Evolutionary conservation across 2,888 invertebrate genomes (phyloP).

Genomic region (Lithophane socia): DNA sequence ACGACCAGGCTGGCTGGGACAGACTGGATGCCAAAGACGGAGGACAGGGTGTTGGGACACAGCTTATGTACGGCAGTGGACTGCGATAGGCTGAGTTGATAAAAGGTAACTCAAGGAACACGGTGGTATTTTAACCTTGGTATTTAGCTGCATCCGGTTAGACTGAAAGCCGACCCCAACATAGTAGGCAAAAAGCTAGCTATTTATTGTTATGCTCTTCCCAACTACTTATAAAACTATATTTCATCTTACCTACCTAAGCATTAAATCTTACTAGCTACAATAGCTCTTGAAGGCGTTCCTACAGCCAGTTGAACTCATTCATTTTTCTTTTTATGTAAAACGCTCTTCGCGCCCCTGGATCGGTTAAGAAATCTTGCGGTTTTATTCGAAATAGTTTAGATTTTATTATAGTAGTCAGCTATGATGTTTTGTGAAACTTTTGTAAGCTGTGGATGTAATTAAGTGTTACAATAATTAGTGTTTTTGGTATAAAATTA

Average conservation of each 20-base stretch:
- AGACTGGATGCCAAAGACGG: too few species aligned
- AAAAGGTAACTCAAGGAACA: too few species aligned
- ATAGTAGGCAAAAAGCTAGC: too few species aligned
- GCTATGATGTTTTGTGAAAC: background rate
- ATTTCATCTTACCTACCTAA: slow-evolving; percentile 4
- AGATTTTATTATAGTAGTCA: slow-evolving; percentile 14
- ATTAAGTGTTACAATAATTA: background rate
- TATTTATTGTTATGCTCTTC: background rate
- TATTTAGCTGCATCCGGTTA: too few species aligned
- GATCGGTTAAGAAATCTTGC: slow-evolving; percentile 20
- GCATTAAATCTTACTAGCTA: slow-evolving; percentile 30
- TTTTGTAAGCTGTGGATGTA: background rate
- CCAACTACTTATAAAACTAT: slow-evolving; percentile 10
- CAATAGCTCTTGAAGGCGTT: slow-evolving; percentile 20
- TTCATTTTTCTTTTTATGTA: slow-evolving; percentile 42
- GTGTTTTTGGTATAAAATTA: background rate
- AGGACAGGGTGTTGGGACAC: too few species aligned
- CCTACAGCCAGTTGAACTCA: slow-evolving; percentile 27
- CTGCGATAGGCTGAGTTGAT: too few species aligned
- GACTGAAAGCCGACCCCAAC: too few species aligned
- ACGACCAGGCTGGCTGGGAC: too few species aligned
- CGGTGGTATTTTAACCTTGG: too few species aligned
- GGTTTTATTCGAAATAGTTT: slow-evolving; percentile 14
- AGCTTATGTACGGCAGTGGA: too few species aligned
- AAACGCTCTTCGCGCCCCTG: slow-evolving; percentile 24